Conservation (phyloP, 2,113 vertebrate genomes). For the Phyllostomus discolor region DNA sequence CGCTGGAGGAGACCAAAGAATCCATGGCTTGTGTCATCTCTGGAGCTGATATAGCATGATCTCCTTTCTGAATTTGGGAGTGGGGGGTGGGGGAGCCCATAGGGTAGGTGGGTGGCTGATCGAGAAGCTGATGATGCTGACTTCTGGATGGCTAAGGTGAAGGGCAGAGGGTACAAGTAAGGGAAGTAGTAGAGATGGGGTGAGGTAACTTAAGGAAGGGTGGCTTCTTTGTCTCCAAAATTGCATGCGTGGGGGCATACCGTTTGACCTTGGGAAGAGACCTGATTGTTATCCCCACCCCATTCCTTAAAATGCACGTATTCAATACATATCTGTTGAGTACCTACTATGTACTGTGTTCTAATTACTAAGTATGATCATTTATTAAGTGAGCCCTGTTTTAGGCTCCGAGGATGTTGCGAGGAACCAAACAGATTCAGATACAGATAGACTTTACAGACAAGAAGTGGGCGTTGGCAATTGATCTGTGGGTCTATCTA, state of each 20-base stretch:
- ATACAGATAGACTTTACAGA: not conserved
- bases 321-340: not conserved
- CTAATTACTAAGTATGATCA: not conserved
- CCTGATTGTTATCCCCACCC: not conserved
- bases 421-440: not conserved
- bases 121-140: not conserved
- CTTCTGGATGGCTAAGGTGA: not conserved
- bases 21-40: not conserved
- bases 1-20: not conserved
- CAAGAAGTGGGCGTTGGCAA: not conserved
- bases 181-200: not conserved
- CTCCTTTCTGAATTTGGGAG: not conserved
- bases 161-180: not conserved
- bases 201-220: not conserved
- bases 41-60: not conserved
- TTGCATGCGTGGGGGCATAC: not conserved
- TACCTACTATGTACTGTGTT: not conserved
- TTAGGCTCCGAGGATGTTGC: not conserved
- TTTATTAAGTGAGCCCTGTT: not conserved
- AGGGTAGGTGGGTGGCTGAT: not conserved
- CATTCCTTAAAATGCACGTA: slow-evolving; percentile 17
- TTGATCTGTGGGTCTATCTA: not conserved
- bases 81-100: not conserved
- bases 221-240: not conserved
- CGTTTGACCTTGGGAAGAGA: not conserved